phyloP scores from a whole-genome alignment of 2,797 vertebrate species.

The Chaetodon trifasciatus region DNA sequence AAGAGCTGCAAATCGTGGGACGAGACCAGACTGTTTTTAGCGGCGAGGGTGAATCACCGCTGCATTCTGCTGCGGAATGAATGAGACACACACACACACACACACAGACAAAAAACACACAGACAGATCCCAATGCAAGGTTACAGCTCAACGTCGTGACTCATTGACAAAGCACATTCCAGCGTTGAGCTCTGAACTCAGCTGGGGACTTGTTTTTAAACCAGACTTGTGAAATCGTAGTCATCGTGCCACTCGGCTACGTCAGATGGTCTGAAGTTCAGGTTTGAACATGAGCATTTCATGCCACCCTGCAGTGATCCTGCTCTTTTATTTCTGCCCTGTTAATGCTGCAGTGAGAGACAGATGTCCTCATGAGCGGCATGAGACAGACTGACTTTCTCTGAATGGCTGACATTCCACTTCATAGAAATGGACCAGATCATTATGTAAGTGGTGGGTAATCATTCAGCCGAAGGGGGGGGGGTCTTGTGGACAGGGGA shows the following conservation, averaged over 20 bases:
- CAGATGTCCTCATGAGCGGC: background rate
- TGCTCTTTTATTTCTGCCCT: background rate
- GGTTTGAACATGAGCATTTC: background rate
- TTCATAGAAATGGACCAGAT: conserved; percentile 48
- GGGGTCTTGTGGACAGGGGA: conserved; percentile 31
- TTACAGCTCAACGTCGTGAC: conserved; percentile 66
- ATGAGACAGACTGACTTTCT: conserved; percentile 18
- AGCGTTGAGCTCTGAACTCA: conserved; percentile 50
- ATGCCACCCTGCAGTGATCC: background rate
- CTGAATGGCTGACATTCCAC: conserved; percentile 36
- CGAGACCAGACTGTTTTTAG: conserved; percentile 44
- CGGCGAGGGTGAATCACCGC: conserved; percentile 56
- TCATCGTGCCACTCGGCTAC: conserved; percentile 17
- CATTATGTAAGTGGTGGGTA: conserved; percentile 66
- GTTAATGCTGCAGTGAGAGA: background rate
- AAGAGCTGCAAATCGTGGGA: conserved; percentile 39
- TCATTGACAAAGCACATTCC: conserved; percentile 79
- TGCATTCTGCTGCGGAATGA: conserved; percentile 50
- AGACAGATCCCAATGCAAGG: conserved; percentile 51
- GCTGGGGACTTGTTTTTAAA: conserved; percentile 59
- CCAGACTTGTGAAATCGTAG: conserved; percentile 41
- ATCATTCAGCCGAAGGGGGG: conserved; percentile 58
- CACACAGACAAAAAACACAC: conserved; percentile 16
- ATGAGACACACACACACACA: conserved; percentile 44
- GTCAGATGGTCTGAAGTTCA: conserved; percentile 10